Conservation (phyloP, 2,888 invertebrate genomes). For the Cataglyphis altisquamis region DNA sequence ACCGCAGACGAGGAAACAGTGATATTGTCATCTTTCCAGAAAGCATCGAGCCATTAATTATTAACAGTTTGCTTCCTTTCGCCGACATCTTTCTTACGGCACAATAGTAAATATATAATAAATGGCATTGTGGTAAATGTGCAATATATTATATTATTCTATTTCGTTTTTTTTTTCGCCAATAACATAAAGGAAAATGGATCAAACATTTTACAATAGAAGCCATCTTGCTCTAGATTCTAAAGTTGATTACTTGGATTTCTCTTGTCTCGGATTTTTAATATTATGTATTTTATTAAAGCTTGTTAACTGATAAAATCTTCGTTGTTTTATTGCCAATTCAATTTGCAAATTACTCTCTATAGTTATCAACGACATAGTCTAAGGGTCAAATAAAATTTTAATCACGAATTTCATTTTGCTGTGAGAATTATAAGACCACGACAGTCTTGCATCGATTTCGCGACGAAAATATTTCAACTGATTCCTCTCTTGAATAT, state of each 20-base stretch:
- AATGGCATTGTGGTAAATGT: neutral
- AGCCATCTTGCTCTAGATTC: neutral
- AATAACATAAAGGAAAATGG: neutral
- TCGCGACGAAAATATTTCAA: constrained; percentile 38
- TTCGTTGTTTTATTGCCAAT: constrained; percentile 16
- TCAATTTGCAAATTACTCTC: constrained; percentile 34
- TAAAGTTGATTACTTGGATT: constrained; percentile 6
- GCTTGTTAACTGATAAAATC: constrained; percentile 2
- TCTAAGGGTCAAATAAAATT: constrained; percentile 33
- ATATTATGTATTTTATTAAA: neutral
- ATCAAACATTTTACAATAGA: neutral
- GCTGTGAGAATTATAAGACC: constrained; percentile 31
- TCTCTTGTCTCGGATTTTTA: neutral
- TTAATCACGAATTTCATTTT: constrained; percentile 45
- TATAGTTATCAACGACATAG: constrained; percentile 16
- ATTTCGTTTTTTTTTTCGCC: neutral
- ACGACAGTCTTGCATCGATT: constrained; percentile 21
- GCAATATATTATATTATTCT: neutral
- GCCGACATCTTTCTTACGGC: neutral
- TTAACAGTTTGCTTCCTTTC: constrained; percentile 30
- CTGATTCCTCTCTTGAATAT: constrained; percentile 33
- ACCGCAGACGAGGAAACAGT: constrained; percentile 18
- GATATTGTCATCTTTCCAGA: neutral
- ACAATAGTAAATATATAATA: constrained; percentile 12
- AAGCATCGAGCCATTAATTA: constrained; percentile 30